Conservation (phyloP, 2,113 vertebrate species). For the Aldabrachelys gigantea region DNA sequence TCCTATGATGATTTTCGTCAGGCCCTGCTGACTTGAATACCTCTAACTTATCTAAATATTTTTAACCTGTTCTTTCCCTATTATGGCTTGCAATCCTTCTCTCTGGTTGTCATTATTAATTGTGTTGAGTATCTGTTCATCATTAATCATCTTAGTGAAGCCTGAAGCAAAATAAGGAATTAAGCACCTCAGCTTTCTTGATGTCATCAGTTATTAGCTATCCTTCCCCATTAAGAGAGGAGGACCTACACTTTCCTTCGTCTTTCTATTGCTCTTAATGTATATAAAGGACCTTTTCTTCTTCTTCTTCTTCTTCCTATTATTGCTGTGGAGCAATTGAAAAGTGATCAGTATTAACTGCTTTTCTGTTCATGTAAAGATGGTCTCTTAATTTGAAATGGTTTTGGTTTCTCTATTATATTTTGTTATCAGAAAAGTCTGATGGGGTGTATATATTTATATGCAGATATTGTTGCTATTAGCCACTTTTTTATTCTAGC, state of each 20-base stretch:
- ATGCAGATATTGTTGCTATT: neutral
- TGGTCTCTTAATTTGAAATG: conserved; percentile 60
- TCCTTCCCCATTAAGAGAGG: neutral
- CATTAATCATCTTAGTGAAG: neutral
- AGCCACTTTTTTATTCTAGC: conserved; percentile 44
- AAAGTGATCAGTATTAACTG: conserved; percentile 54
- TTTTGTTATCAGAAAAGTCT: neutral
- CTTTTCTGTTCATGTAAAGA: conserved; percentile 49
- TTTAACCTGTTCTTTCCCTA: too few relatives aligned
- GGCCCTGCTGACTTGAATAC: too few relatives aligned
- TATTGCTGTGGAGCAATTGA: conserved; percentile 58
- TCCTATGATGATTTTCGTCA: too few relatives aligned
- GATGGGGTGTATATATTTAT: neutral
- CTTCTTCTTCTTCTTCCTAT: neutral
- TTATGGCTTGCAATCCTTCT: too few relatives aligned
- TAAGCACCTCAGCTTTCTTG: neutral
- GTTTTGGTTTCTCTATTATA: neutral
- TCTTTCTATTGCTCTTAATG: neutral
- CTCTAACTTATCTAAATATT: too few relatives aligned
- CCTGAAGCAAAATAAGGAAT: neutral
- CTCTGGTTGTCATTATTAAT: too few relatives aligned
- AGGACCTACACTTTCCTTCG: neutral
- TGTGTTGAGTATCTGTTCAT: neutral
- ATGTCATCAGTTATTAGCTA: neutral
- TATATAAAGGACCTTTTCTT: neutral